Evolutionary conservation across 2,113 vertebrate genomes (phyloP).

Genomic region (Oenanthe melanoleuca): DNA sequence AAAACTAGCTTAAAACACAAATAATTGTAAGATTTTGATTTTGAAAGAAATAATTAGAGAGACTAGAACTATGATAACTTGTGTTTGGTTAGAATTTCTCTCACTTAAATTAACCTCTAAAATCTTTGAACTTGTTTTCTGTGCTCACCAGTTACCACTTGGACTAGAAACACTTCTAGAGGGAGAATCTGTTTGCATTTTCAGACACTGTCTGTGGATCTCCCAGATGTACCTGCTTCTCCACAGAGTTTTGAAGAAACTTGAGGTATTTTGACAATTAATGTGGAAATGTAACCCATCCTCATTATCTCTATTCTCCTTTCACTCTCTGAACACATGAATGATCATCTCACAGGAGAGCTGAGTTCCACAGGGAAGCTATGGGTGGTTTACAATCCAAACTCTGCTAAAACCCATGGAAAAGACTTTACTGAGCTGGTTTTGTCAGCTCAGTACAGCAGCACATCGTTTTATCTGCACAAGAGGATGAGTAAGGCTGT

Average conservation of each 20-base stretch:
- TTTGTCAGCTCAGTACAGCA: background rate
- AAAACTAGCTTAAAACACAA: background rate
- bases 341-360: background rate
- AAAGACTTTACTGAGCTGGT: background rate
- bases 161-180: background rate
- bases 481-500: background rate
- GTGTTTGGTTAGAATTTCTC: background rate
- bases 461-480: background rate
- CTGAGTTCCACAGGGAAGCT: background rate
- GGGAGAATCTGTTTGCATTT: background rate
- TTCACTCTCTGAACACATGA: too few species aligned
- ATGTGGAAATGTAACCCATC: background rate
- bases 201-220: background rate
- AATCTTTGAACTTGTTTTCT: background rate
- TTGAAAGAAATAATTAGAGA: background rate
- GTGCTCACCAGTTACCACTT: background rate
- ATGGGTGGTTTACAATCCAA: background rate
- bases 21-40: background rate
- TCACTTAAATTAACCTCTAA: background rate
- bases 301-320: background rate
- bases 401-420: background rate
- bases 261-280: background rate
- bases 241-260: background rate
- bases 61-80: background rate
- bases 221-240: background rate